phyloP scores from a whole-genome alignment of 2,113 vertebrate genomes.

The Amphilophus citrinellus region DNA sequence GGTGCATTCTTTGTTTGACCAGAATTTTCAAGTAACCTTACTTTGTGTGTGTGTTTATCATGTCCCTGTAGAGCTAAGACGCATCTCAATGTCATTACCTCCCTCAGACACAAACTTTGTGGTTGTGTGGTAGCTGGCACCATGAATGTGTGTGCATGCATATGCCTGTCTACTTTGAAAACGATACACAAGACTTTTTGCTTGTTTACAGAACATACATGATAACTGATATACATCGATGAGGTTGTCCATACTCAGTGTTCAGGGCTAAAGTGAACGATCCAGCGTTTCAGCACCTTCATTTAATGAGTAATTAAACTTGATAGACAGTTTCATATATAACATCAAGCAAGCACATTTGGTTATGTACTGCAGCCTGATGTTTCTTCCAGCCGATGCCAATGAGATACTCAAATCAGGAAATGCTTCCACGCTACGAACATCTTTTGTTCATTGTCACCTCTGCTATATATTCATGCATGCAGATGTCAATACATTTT shows the following conservation, averaged over 20 bases:
- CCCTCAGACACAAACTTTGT: not conserved
- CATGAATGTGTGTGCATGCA: not conserved
- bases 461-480: no score
- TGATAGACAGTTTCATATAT: not conserved
- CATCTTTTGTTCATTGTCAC: no score
- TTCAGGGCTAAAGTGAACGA: no score
- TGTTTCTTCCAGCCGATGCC: no score
- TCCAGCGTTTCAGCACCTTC: not conserved
- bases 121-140: not conserved
- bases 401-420: no score
- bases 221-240: no score
- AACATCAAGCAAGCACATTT: no score
- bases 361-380: no score
- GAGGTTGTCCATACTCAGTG: no score
- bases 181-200: not conserved
- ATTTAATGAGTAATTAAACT: not conserved
- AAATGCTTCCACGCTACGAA: no score
- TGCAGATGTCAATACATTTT: no score
- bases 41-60: not conserved
- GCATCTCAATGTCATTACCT: not conserved
- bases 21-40: conserved; percentile 12
- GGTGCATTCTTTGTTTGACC: conserved; percentile 10
- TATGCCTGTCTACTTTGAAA: not conserved
- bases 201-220: not conserved
- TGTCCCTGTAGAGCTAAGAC: not conserved